Percentiles rank a stretch among this genome's conserved stretches.
Evolutionary conservation across 2,888 invertebrate genomes (phyloP).

Genomic region (Belgica antarctica): DNA sequence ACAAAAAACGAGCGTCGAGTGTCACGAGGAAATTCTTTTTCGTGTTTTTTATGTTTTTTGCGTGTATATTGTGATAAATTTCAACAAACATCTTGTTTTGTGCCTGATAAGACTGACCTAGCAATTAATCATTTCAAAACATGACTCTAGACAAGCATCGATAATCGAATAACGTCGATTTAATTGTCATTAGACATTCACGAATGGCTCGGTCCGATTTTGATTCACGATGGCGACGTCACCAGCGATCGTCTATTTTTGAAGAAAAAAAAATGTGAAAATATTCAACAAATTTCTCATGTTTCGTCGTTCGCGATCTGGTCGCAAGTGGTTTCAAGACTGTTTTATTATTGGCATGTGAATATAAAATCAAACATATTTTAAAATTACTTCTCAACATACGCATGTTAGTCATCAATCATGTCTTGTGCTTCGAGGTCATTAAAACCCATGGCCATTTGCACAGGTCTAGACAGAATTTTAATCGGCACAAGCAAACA

Average conservation of each 20-base stretch:
- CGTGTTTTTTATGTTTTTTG: conserved; percentile 6
- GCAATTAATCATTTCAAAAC: neutral
- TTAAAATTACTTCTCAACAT: neutral
- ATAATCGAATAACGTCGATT: too few species aligned
- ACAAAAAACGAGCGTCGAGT: conserved; percentile 14
- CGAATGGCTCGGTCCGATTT: too few species aligned
- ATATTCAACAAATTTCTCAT: neutral
- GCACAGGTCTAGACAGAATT: neutral
- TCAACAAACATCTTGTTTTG: neutral
- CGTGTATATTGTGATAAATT: neutral
- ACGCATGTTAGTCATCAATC: neutral
- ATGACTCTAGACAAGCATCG: neutral
- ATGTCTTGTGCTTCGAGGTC: neutral
- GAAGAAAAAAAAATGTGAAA: neutral
- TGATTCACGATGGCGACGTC: too few species aligned
- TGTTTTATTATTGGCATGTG: neutral
- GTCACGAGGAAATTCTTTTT: conserved; percentile 26
- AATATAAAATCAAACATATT: neutral
- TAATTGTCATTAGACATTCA: too few species aligned
- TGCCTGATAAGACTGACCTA: neutral
- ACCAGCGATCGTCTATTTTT: conserved; percentile 10
- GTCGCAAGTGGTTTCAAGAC: conserved; percentile 4
- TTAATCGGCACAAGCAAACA: neutral
- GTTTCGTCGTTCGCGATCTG: neutral
- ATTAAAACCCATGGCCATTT: neutral